Conservation (phyloP, 2,797 vertebrate genomes). For the Muraenolepis orangiensis region DNA sequence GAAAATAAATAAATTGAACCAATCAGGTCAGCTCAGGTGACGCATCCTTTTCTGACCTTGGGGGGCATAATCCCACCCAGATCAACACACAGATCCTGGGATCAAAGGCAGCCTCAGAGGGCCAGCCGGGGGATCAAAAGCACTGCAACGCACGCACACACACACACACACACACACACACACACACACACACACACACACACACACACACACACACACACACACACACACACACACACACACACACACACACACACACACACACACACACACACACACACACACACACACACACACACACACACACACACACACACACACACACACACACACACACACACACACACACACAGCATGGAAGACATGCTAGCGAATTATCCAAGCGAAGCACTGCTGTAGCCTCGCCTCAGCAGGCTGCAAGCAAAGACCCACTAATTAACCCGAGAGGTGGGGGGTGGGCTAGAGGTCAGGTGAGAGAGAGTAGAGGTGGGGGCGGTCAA, state of each 20-base stretch:
- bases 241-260: neutral
- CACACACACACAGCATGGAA: neutral
- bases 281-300: neutral
- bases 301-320: neutral
- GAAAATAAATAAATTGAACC: neutral
- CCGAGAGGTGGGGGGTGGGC: too few species aligned
- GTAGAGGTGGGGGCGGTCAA: too few species aligned
- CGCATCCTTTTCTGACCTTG: neutral
- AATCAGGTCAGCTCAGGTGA: neutral
- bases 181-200: too few species aligned
- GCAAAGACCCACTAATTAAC: neutral
- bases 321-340: neutral
- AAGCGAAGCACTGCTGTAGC: neutral
- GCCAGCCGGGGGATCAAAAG: neutral
- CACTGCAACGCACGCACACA: neutral
- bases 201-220: too few species aligned
- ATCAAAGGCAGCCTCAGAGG: neutral
- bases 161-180: too few species aligned
- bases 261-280: neutral
- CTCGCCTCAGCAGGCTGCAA: neutral
- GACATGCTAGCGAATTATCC: neutral
- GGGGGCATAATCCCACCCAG: too few species aligned
- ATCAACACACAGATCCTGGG: too few species aligned
- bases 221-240: neutral
- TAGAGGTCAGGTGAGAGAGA: too few species aligned